Evolutionary conservation across 2,113 vertebrate species (phyloP).

Genomic region (Megaptera novaeangliae): DNA sequence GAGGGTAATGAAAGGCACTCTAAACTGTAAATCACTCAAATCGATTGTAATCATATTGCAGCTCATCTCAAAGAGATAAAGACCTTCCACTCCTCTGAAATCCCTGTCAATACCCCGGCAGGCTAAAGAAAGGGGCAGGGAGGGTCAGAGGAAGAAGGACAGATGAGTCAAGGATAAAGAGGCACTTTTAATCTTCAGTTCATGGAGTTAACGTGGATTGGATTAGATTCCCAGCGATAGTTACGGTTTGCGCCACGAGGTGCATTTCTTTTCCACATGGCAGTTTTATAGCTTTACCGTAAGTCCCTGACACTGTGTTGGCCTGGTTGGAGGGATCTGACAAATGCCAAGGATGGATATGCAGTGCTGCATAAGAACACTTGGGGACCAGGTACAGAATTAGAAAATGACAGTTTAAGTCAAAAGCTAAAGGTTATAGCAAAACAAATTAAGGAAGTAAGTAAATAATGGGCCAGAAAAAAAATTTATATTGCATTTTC

Average conservation of each 20-base stretch:
- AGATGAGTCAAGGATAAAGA: constrained; percentile 58
- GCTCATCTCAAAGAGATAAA: constrained; percentile 62
- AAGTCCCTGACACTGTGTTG: constrained; percentile 53
- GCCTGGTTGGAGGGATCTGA: constrained; percentile 5
- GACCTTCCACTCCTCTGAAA: constrained; percentile 43
- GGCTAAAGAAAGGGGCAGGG: background rate
- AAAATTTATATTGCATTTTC: background rate
- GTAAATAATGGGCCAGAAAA: background rate
- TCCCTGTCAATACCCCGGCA: constrained; percentile 50
- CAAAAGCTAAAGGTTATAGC: constrained; percentile 66
- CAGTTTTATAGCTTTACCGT: constrained; percentile 52
- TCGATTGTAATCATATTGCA: constrained; percentile 67
- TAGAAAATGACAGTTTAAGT: constrained; percentile 49
- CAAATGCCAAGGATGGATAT: constrained; percentile 57
- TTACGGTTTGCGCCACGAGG: constrained; percentile 40
- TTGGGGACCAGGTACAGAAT: constrained; percentile 42
- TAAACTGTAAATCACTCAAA: constrained; percentile 59
- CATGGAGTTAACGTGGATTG: constrained; percentile 43
- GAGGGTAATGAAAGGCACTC: constrained; percentile 34
- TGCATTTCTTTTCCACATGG: constrained; percentile 62
- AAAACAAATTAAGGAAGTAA: constrained; percentile 59
- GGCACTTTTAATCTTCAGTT: constrained; percentile 33
- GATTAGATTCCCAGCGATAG: constrained; percentile 34
- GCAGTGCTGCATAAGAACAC: constrained; percentile 38
- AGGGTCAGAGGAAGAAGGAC: constrained; percentile 3